Base-by-base conservation (phyloP, 2,888 invertebrate species). In the Ochropleura plecta region DNA sequence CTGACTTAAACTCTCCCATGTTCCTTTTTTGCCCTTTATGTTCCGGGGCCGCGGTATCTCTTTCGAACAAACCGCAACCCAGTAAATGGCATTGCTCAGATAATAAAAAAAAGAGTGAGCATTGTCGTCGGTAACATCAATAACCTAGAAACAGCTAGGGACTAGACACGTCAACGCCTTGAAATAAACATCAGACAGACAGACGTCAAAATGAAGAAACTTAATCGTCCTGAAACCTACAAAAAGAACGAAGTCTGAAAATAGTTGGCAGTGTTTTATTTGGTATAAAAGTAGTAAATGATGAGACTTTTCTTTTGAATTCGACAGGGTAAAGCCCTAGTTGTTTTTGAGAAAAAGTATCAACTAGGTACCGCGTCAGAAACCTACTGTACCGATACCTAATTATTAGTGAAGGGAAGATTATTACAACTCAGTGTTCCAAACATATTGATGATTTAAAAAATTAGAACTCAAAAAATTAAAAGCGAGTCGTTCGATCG, bases 111-210 rank as follows among this genome's bases (percentile, higher is more conserved):
- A n/a, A n/a, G 7, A 48, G 16, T 63, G 3, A 40, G 8, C 20
- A 77, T 86, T 78, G 85, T 88, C 75, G 73, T 78, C 84, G 87
- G 20, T 42, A 90, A 83, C 91, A 92, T 93, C 89, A 91, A 92
- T 93, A 92, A 93, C 86, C 82, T 85, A 66, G 76, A 82, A 55
- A 86, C 85, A 83, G 90, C 87, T 85, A 60, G 88, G 84, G 83
- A 82, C 85, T 62, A 62, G 62, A 44, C 44, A 46, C 5, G 51
- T 59, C 66, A 88, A 84, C 88, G 83, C 83, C 76, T 72, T 75
- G 70, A 84, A 90, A 90, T 92, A 91, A 89, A 90, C 82, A 90
- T 90, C 59, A 51, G 71, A 73, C 68, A 20, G 16, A 59, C 62
- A 77, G 70, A 62, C 77, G 60, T 73, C 63, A 64, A 42, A 70